Conservation (phyloP, 2,888 invertebrate genomes). For the Archaeoteleia sp. region DNA sequence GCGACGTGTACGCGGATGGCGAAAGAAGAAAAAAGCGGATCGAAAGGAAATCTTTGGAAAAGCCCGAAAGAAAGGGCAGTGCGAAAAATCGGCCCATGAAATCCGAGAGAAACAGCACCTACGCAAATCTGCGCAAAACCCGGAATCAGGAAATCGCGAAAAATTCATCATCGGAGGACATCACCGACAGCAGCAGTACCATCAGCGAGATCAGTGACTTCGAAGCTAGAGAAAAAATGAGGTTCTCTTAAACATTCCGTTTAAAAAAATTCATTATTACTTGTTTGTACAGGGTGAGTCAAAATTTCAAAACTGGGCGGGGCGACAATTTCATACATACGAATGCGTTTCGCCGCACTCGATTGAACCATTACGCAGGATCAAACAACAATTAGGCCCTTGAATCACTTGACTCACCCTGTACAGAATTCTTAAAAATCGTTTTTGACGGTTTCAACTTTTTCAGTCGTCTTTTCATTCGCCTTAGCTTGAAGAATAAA, state of each 20-base stretch:
- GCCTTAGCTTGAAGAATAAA: no score
- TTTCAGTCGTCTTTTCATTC: constrained; percentile 3
- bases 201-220: constrained; percentile 60
- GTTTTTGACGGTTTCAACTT: constrained; percentile 1
- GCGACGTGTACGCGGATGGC: constrained; percentile 55
- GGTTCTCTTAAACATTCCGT: no score
- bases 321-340: no score
- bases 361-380: no score
- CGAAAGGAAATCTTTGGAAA: constrained; percentile 38
- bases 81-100: no score
- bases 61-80: constrained; percentile 57
- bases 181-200: constrained; percentile 51
- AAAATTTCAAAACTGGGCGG: no score
- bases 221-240: constrained; percentile 59
- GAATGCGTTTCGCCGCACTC: no score
- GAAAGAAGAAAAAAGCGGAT: constrained; percentile 43
- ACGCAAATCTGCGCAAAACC: constrained; percentile 46
- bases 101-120: constrained; percentile 40
- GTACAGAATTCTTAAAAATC: no score
- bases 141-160: constrained; percentile 53
- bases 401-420: no score
- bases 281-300: no score
- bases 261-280: no score
- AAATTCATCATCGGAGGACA: constrained; percentile 58
- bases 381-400: no score